phyloP scores from a whole-genome alignment of 2,113 vertebrate genomes.

The Phoenicopterus ruber region DNA sequence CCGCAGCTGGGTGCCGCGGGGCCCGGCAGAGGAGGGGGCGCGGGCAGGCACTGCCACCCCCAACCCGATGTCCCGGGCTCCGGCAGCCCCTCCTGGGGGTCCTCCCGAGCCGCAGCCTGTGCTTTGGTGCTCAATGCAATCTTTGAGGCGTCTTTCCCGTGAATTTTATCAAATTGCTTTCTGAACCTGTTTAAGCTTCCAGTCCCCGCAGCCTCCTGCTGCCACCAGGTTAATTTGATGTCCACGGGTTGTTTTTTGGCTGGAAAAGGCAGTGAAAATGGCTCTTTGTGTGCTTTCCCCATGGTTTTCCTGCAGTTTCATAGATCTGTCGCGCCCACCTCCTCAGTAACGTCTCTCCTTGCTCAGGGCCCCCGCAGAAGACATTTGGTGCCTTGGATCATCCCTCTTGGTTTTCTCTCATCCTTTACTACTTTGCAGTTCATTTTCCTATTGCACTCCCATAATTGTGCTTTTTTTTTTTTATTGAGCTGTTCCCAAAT shows the following conservation, averaged over 20 bases:
- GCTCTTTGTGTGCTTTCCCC: neutral
- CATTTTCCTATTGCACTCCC: neutral
- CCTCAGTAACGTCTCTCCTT: neutral
- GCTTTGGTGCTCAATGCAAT: fast-evolving
- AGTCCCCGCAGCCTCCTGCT: neutral
- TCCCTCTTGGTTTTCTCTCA: neutral
- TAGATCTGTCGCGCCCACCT: fast-evolving
- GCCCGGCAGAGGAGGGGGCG: neutral
- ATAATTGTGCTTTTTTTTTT: neutral
- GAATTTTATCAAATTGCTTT: neutral
- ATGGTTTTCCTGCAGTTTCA: neutral
- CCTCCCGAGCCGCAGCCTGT: neutral
- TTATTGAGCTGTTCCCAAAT: neutral
- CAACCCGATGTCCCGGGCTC: neutral
- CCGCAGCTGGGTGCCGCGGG: neutral
- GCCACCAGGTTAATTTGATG: neutral
- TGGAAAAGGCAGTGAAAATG: neutral
- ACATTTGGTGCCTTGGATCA: neutral
- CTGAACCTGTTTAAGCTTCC: neutral
- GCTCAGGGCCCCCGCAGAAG: neutral
- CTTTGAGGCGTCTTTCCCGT: neutral
- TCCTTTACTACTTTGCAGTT: neutral
- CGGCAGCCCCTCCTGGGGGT: neutral
- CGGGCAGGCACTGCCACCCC: neutral
- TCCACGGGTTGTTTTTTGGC: neutral